phyloP scores from a whole-genome alignment of 2,113 vertebrate genomes.

The Festucalex cinctus region DNA sequence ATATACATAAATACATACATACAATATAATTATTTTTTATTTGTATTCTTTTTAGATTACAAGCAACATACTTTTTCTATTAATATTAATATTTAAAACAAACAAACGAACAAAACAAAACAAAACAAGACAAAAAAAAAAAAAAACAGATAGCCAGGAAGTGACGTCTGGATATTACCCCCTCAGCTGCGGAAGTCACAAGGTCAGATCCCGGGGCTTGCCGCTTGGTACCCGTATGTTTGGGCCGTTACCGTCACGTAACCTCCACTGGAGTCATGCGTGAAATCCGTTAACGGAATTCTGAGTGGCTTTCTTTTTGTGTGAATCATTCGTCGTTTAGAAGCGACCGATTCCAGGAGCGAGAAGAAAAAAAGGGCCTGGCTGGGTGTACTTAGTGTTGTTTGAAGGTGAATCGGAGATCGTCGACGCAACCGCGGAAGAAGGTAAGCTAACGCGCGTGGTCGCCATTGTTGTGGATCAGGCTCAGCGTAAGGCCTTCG shows the following conservation, averaged over 20 bases:
- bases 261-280: slow-evolving; percentile 13
- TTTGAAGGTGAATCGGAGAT: background rate
- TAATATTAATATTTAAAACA: too few species aligned
- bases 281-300: background rate
- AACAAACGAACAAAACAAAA: too few species aligned
- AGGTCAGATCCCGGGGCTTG: background rate
- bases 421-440: slow-evolving; percentile 9
- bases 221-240: background rate
- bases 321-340: background rate
- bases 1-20: too few species aligned
- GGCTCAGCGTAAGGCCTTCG: slow-evolving; percentile 25
- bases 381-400: background rate
- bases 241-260: background rate
- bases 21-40: too few species aligned
- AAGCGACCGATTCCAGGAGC: background rate
- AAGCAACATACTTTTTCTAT: too few species aligned
- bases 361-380: background rate
- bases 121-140: too few species aligned
- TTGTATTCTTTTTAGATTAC: too few species aligned
- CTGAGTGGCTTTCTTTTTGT: background rate
- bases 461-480: slow-evolving; percentile 61
- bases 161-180: background rate
- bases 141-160: too few species aligned
- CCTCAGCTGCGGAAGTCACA: slow-evolving; percentile 43
- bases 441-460: slow-evolving; percentile 44